These are phyloP conservation scores for Trichomalopsis sarcophagae DNA, from an alignment of 1,140 invertebrate genomes.

Conservation along the genomic window DNA sequence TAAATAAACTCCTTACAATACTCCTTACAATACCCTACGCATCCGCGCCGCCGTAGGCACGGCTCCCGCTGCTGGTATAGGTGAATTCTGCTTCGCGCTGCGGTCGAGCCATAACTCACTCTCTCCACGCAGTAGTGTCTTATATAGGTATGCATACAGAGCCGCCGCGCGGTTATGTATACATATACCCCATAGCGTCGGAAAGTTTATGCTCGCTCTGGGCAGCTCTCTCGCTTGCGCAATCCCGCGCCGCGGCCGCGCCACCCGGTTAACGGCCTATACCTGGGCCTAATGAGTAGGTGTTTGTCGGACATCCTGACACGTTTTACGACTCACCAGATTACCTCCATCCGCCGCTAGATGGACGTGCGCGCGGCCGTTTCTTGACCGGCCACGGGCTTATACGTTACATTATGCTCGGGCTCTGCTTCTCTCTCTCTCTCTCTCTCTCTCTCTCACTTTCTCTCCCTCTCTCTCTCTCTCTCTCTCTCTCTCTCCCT, in stretches of 20 bases:
- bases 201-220: slow-evolving; percentile 65
- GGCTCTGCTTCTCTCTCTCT: neutral
- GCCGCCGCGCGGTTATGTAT: no score
- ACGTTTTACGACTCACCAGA: slow-evolving; percentile 73
- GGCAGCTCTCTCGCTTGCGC: slow-evolving; percentile 59
- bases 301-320: slow-evolving; percentile 73
- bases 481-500: neutral
- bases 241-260: slow-evolving; percentile 66
- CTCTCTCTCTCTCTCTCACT: neutral
- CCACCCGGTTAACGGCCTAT: slow-evolving; percentile 61
- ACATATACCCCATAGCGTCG: slow-evolving; percentile 39
- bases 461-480: no score
- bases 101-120: slow-evolving; percentile 67
- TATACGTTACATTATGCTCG: neutral
- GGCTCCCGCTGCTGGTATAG: slow-evolving; percentile 18
- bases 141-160: neutral
- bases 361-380: slow-evolving; percentile 55
- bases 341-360: slow-evolving; percentile 65
- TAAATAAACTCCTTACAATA: slow-evolving; percentile 42
- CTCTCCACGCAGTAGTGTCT: neutral
- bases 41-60: neutral
- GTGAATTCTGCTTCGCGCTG: slow-evolving; percentile 69
- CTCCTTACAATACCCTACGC: no score
- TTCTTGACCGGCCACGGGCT: neutral
- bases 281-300: slow-evolving; percentile 73